A percentile compares a stretch with the other conserved stretches of the same genome.
Evolutionary conservation across 2,113 vertebrate species (phyloP).

Genomic region (Myanophis thanlyinensis): DNA sequence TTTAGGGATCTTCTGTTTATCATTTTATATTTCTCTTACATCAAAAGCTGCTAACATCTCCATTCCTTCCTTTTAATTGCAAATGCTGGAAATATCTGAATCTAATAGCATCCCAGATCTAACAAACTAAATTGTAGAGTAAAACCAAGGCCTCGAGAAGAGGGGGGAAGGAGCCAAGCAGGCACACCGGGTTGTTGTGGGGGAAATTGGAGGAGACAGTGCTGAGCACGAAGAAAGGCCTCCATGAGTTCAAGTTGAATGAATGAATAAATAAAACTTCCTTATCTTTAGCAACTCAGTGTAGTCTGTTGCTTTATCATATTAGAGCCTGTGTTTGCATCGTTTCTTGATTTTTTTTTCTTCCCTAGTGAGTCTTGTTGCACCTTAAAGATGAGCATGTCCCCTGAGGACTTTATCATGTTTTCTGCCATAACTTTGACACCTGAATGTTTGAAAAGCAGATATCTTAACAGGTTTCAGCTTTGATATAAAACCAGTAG

Average conservation of each 20-base stretch:
- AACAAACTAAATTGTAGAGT: background rate
- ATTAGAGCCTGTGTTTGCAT: no score
- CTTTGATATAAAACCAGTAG: constrained; percentile 15
- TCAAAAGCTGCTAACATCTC: background rate
- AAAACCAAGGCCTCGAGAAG: background rate
- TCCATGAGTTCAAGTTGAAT: background rate
- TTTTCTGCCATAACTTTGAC: background rate
- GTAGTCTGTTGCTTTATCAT: background rate
- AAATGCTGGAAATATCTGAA: background rate
- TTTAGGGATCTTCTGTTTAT: background rate
- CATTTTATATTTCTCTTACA: background rate
- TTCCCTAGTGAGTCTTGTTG: background rate
- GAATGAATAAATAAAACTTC: background rate
- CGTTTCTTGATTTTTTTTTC: background rate
- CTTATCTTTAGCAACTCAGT: background rate
- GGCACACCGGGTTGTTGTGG: background rate
- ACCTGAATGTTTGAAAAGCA: background rate
- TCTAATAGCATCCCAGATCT: background rate
- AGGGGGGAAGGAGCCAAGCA: background rate
- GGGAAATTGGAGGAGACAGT: background rate
- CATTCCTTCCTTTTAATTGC: background rate
- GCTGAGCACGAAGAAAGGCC: background rate
- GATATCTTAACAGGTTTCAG: background rate
- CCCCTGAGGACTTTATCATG: background rate
- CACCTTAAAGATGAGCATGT: background rate